Evolutionary conservation across 2,888 invertebrate species (phyloP), one percentile per base, ranked within the genome.

Genomic region (Dicyrtomina minuta): DNA sequence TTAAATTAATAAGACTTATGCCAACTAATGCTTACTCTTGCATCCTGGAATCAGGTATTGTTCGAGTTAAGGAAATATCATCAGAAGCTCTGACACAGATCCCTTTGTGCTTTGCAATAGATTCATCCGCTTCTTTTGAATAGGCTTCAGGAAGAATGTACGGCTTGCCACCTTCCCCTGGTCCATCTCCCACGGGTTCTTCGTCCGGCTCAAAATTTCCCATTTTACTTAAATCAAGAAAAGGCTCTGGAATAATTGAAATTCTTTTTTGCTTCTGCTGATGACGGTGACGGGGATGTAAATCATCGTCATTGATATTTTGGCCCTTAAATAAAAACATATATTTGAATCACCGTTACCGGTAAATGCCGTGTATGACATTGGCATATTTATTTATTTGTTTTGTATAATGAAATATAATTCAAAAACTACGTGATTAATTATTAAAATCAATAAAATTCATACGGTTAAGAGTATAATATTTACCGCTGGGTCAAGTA

Each of bases 91-190:
- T 39, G 6, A 67, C 67, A 60, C 67, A 67, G 22, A 67, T 67
- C 1, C 67, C 67, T 39, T 67, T 67, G 39, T 67, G 59, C 15
- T 96, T 94, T 75, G 90, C 89, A 80, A 96, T 92, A 0, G 95
- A 91, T 51, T 20, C 26, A 10, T 33, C 33, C n/a, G n/a, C n/a
- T n/a, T n/a, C n/a, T n/a, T n/a, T n/a, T n/a, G n/a, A n/a, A n/a
- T n/a, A n/a, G 17, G 58, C 27, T 6, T 58, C 58, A n/a, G 58
- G 39, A 6, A 58, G 20, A 39, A 58, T 58, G 8, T 58, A 58
- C 8, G 58, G 15, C 39, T 58, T 13, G 15, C 67, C 67, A 10
- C 60, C 51, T 41, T 67, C 67, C 6, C 67, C 67, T 22, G 67
- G 67, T 4, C 67, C 67, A 33, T 67, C 60, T 33, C 22, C 27